Conservation (phyloP, 2,113 vertebrate species). For the Oreochromis aureus region DNA sequence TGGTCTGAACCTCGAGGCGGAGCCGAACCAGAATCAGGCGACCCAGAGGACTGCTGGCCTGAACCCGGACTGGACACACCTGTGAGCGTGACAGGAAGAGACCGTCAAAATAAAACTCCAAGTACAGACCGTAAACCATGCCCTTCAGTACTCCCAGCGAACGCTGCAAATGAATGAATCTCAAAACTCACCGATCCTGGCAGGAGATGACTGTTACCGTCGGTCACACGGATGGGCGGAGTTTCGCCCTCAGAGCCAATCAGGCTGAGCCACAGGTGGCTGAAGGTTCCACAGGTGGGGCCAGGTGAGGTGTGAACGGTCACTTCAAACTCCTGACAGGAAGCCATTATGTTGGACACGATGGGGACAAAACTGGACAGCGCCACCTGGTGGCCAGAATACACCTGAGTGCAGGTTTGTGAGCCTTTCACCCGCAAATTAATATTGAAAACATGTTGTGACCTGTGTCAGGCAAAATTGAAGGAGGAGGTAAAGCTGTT, state of each 20-base stretch:
- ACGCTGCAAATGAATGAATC: background rate
- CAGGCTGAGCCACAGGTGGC: conserved; percentile 51
- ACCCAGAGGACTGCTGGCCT: conserved; percentile 15
- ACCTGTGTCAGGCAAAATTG: background rate
- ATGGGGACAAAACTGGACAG: background rate
- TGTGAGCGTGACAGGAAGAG: background rate
- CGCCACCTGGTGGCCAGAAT: background rate
- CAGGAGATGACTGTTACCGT: conserved; percentile 20
- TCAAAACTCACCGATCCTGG: conserved; percentile 60
- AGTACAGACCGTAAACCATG: background rate
- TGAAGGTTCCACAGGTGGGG: conserved; percentile 56
- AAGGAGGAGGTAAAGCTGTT: background rate
- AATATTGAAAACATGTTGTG: background rate
- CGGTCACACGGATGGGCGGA: conserved; percentile 9
- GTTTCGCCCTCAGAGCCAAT: conserved; percentile 59
- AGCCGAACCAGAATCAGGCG: conserved; percentile 55
- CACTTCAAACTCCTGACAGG: conserved; percentile 53
- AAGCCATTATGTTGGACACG: background rate
- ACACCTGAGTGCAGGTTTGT: background rate
- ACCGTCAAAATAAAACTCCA: background rate
- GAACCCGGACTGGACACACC: conserved; percentile 13
- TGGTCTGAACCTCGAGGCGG: conserved; percentile 34
- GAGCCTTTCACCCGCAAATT: background rate
- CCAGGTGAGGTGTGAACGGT: conserved; percentile 55
- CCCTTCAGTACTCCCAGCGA: background rate